Base-by-base conservation (phyloP, 2,888 invertebrate genomes). In the Drosophila neoperkinsi region DNA sequence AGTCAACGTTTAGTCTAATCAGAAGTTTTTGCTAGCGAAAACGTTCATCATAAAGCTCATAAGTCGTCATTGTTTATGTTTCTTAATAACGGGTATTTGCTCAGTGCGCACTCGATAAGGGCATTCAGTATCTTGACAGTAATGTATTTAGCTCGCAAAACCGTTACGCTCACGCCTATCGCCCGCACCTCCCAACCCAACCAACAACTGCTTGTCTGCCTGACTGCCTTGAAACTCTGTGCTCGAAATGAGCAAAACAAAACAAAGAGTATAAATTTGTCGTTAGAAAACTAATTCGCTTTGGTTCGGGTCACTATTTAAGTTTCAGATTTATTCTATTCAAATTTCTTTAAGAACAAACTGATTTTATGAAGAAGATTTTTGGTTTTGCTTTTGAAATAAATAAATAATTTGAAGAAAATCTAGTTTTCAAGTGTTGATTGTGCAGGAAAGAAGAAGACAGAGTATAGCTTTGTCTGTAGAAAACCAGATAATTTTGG, bases 11-110 rank as follows among this genome's bases (percentile, higher is more conserved):
- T 56, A 52, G 65, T 70, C 70, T 74, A 78, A 74, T 78, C 79
- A 67, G 55, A 61, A 38, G 28, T 58, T 41, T 56, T 69, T 38
- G 56, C 56, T 30, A 38, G 28, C 18, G 43, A 57, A 67, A 43
- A 43, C 52, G 16, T 49, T 52, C 51, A 52, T 77, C 72, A 64
- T 64, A 72, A 82, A 71, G 75, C 74, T 71, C 61, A 58, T 71
- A 78, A 78, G 75, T 74, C 74, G 51, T 53, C 69, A 66, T 82
- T 87, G 76, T 84, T 80, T 84, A 82, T 84, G 57, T 87, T 75
- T 76, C 56, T 71, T 80, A 79, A 74, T 84, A 74, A 77, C 68
- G 71, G 74, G 67, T 84, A 77, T 86, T 84, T 84, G 56, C 66
- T 50, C 60, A 66, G 49, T 53, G 38, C 53, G 57, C 46, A 50